Evolutionary conservation across 2,888 invertebrate genomes (phyloP).

Genomic region (Drosophila melanosoma): DNA sequence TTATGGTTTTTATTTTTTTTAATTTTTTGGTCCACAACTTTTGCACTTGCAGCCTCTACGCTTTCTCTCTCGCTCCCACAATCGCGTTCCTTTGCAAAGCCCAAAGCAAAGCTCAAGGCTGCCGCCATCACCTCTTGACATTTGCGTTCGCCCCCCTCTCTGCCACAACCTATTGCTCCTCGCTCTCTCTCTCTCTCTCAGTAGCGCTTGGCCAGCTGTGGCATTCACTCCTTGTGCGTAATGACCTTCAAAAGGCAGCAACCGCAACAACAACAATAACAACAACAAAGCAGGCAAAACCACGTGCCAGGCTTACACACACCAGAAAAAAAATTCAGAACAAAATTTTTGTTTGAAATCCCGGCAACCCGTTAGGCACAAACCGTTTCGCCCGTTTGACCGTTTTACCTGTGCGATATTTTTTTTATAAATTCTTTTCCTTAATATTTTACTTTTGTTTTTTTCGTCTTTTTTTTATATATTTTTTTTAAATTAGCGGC

Average conservation of each 20-base stretch:
- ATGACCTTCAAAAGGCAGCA: slow-evolving; percentile 72
- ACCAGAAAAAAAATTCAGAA: slow-evolving; percentile 20
- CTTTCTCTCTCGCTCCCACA: background rate
- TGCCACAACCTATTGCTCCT: background rate
- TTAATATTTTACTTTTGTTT: background rate
- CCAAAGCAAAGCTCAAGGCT: slow-evolving; percentile 30
- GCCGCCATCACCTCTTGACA: slow-evolving; percentile 68
- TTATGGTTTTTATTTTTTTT: background rate
- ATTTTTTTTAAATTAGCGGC: slow-evolving; percentile 6
- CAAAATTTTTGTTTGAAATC: slow-evolving; percentile 4
- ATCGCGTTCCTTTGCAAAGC: slow-evolving; percentile 7
- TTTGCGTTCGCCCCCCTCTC: slow-evolving; percentile 37
- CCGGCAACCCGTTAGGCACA: slow-evolving; percentile 27
- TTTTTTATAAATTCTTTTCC: background rate
- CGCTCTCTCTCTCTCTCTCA: background rate
- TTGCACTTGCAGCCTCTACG: slow-evolving; percentile 9
- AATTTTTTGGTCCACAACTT: slow-evolving; percentile 13
- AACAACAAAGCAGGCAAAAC: slow-evolving; percentile 28
- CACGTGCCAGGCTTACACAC: slow-evolving; percentile 42
- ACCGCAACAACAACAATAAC: slow-evolving; percentile 24
- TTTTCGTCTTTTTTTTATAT: background rate
- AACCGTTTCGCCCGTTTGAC: slow-evolving; percentile 22
- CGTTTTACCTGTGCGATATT: slow-evolving; percentile 38
- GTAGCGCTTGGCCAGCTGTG: slow-evolving; percentile 16
- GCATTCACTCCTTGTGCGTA: slow-evolving; percentile 65